Conservation (phyloP, 2,797 vertebrate genomes). For the Anabas testudineus region DNA sequence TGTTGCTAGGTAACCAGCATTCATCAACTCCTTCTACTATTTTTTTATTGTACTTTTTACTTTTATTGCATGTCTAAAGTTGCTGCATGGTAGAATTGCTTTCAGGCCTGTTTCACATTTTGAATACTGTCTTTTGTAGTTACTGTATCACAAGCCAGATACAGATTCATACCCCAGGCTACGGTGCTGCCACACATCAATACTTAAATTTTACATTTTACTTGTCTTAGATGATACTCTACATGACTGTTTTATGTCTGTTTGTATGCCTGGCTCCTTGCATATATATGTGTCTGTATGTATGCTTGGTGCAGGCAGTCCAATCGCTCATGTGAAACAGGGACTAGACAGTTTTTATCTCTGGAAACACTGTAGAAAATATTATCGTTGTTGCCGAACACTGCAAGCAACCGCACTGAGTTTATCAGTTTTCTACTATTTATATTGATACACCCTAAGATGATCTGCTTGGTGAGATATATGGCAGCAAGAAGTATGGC, state of each 20-base stretch:
- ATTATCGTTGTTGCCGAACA: slow-evolving; percentile 56
- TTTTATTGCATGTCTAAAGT: slow-evolving; percentile 64
- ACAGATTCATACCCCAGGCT: slow-evolving; percentile 58
- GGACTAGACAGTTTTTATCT: slow-evolving; percentile 58
- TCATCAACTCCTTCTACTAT: slow-evolving; percentile 63
- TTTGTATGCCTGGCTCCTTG: slow-evolving; percentile 47
- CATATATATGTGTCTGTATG: slow-evolving; percentile 4
- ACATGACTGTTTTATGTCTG: slow-evolving; percentile 55
- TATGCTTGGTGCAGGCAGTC: slow-evolving; percentile 6
- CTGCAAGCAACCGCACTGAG: slow-evolving; percentile 52
- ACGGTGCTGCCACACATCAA: slow-evolving; percentile 71
- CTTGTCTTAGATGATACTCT: slow-evolving; percentile 58
- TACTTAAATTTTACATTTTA: slow-evolving; percentile 70
- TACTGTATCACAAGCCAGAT: slow-evolving; percentile 68
- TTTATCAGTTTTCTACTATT: slow-evolving; percentile 73
- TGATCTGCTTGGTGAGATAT: slow-evolving; percentile 70
- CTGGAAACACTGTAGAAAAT: slow-evolving; percentile 48
- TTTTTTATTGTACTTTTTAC: slow-evolving; percentile 59
- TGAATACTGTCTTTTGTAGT: slow-evolving; percentile 59
- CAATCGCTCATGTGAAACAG: slow-evolving; percentile 57
- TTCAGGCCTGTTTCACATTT: slow-evolving; percentile 61
- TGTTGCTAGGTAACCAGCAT: slow-evolving; percentile 81
- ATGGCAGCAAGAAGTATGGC: slow-evolving; percentile 75
- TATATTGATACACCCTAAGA: slow-evolving; percentile 71
- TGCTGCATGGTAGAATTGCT: slow-evolving; percentile 40